Percentiles rank a stretch among this genome's conserved stretches.
phyloP scores from a whole-genome alignment of 2,113 vertebrate species.

The Alaudala cheleensis region DNA sequence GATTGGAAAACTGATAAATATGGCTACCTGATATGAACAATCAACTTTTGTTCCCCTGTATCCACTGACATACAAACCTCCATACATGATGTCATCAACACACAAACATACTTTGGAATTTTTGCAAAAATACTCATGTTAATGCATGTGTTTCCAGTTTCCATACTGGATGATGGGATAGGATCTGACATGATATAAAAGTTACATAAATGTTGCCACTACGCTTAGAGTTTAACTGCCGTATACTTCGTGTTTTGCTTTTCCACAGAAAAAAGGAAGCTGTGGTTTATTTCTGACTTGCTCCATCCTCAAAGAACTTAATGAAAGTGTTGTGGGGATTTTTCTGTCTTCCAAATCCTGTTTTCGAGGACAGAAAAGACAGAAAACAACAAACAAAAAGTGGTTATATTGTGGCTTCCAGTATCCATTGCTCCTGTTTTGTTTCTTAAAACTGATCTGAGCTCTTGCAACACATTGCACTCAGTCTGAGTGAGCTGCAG shows the following conservation, averaged over 20 bases:
- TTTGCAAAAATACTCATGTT: background rate
- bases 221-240: background rate
- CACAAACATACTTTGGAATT: background rate
- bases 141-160: background rate
- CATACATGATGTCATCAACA: background rate
- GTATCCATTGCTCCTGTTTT: background rate
- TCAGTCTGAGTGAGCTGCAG: background rate
- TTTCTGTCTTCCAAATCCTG: background rate
- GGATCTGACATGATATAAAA: background rate
- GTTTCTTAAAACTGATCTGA: background rate
- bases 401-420: accelerated
- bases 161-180: background rate
- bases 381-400: background rate
- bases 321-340: background rate
- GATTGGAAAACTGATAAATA: conserved; percentile 17
- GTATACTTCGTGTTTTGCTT: background rate
- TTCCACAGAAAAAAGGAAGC: background rate
- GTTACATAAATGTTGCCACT: background rate
- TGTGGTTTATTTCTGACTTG: background rate
- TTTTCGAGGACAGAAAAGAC: background rate
- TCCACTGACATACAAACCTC: background rate
- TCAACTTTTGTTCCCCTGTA: background rate
- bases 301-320: background rate
- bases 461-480: background rate
- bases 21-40: background rate